phyloP scores from a whole-genome alignment of 1,140 invertebrate genomes.

The Brachionus asplanchnoidis region DNA sequence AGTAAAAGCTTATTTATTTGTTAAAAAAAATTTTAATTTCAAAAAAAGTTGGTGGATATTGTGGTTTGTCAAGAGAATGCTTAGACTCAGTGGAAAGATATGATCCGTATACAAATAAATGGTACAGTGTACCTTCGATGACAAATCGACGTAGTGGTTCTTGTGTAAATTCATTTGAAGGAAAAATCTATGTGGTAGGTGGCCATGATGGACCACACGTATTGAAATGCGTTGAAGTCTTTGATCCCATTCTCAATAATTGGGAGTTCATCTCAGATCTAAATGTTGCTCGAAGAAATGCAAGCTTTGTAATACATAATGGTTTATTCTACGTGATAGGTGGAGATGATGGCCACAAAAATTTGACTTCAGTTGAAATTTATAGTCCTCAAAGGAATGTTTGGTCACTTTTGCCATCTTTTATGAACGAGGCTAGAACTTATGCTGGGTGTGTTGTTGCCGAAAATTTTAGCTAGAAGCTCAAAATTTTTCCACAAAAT shows the following conservation, averaged over 20 bases:
- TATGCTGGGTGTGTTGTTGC: neutral
- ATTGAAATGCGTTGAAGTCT: conserved; percentile 17
- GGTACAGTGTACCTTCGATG: neutral
- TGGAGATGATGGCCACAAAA: conserved; percentile 12
- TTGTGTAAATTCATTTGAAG: conserved; percentile 8
- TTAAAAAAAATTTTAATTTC: neutral
- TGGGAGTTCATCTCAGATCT: neutral
- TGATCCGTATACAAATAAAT: neutral
- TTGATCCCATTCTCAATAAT: neutral
- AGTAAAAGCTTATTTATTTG: neutral
- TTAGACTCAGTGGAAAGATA: conserved; percentile 30
- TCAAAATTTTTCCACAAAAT: neutral
- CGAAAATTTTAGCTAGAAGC: conserved; percentile 1
- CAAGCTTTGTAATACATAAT: neutral
- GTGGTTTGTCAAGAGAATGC: neutral
- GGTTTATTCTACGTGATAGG: conserved; percentile 32
- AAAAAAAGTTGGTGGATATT: conserved; percentile 19
- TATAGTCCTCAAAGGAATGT: conserved; percentile 33
- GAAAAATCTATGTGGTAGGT: conserved; percentile 30
- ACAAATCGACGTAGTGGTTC: neutral
- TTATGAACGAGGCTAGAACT: neutral
- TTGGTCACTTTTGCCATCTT: conserved; percentile 7
- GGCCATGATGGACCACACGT: conserved; percentile 8
- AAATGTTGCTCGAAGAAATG: neutral
- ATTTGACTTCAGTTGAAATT: conserved; percentile 14